Base-by-base conservation (phyloP, 2,113 vertebrate genomes). In the Pygoscelis adeliae region DNA sequence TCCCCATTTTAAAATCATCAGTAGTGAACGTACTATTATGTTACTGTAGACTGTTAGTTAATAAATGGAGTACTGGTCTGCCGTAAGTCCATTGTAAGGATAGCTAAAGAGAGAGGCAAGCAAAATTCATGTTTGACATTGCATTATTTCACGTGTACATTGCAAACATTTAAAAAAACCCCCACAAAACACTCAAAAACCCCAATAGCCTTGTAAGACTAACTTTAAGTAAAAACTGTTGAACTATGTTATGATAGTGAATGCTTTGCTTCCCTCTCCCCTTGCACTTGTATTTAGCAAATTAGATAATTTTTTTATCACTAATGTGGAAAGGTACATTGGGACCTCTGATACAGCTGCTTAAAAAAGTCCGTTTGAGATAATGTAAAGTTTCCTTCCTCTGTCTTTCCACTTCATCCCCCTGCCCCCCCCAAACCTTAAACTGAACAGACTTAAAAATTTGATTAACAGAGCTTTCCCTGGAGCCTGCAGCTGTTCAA, bases 341-440 rank as follows among this genome's bases (percentile, higher is more conserved):
- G 4, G 29, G 29, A 58, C 13, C 13, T 83, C 16, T 92, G 38
- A 79, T 76, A 46, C 3, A 67, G 42, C 86, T 83, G 25, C 52
- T 82, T 81, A 0, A 53, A 92, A 90, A 90, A 73, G 21, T 7
- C 17, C 0, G 0, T 73, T 73, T 92, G 36, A 79, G 55, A 79
- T 76, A 30, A 42, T 15, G 5, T 46, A 63, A 58, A 16, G 23
- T 74, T 82, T 95, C 40, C 40, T 62, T 58, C 50, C 14, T 83
- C 38, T 82, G 30, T 66, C 53, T 79, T 83, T 63, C 16, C 13
- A 10, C 15, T 77, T 83, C 32, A 32, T 67, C 72, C 3, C 18
- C 17, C 14, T 46, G 4, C 15, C 0, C 27, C 5, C 11, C 8
- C 10, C 12, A 9, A 17, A 6, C 10, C 22, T 0, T 0, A 11